Evolutionary conservation across 2,113 vertebrate species (phyloP), one percentile per base, ranked within the genome.

Genomic region (Shinisaurus crocodilurus): DNA sequence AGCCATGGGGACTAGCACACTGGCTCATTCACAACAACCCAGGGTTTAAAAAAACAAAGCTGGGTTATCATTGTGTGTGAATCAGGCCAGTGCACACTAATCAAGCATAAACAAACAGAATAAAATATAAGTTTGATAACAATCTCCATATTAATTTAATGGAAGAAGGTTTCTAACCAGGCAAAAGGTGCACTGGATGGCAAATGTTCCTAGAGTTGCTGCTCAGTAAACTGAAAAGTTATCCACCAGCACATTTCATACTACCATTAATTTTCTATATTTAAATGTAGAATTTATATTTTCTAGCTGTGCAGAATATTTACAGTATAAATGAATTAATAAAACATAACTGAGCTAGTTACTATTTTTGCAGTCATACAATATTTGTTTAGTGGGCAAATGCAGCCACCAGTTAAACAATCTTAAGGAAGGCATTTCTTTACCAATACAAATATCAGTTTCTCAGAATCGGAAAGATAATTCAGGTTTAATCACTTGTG

Each of bases 321-420:
- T 67, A 69, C 81, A 50, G 34, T 76, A 37, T 81, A 77, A 89
- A 84, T 25, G 29, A 85, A 85, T 77, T 50, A 90, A 77, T 85
- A 77, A 85, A 84, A 90, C 57, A 76, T 37, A 82, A 54, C 87
- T 57, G 45, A 72, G 25, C 32, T 81, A 69, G 72, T 67, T 85
- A 67, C 27, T 67, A 34, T 65, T n/a, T 54, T 67, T 67, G 34
- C 54, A n/a, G 60, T 32, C 72, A 54, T 76, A 27, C n/a, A 82
- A 82, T 88, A 82, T 88, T 88, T 82, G 48, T 57, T 82, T 72
- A 88, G 79, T 72, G 65, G 87, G 79, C n/a, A 88, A 88, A 72
- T 40, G 18, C 67, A 72, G 63, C 87, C 87, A 82, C 48, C 37
- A 82, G 77, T 88, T 88, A 70, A 88, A 88, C 34, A 81, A 70